Percentiles rank a stretch among this genome's conserved stretches.
These are phyloP conservation scores for Hyles lineata DNA, from an alignment of 2,888 invertebrate genomes.

Conservation along the genomic window DNA sequence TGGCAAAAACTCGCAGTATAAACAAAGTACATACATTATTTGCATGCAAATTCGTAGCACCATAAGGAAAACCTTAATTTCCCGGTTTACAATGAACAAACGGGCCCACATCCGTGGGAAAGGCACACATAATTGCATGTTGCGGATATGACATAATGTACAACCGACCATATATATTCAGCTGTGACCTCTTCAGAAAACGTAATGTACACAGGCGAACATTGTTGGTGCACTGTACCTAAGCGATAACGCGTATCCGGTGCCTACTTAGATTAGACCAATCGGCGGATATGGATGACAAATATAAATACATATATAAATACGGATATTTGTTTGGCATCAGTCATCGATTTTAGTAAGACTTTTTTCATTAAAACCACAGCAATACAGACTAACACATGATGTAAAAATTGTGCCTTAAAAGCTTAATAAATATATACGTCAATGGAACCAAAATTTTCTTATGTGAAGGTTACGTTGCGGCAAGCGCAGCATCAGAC, in stretches of 20 bases:
- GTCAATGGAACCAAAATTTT: too few relatives aligned
- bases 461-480: too few relatives aligned
- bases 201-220: slow-evolving; percentile 35
- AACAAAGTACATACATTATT: slow-evolving; percentile 20
- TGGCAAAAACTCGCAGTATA: background rate
- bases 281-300: slow-evolving; percentile 61
- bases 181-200: slow-evolving; percentile 31
- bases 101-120: slow-evolving; percentile 69
- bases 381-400: too few relatives aligned
- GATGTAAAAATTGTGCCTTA: too few relatives aligned
- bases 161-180: slow-evolving; percentile 30
- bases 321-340: background rate
- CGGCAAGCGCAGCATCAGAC: too few relatives aligned
- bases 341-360: background rate
- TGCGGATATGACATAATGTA: slow-evolving; percentile 74
- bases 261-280: slow-evolving; percentile 69
- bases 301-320: slow-evolving; percentile 34
- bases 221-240: slow-evolving; percentile 39
- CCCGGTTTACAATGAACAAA: slow-evolving; percentile 43
- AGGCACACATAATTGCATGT: slow-evolving; percentile 64
- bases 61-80: slow-evolving; percentile 31
- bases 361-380: too few relatives aligned
- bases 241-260: slow-evolving; percentile 65
- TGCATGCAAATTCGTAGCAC: slow-evolving; percentile 30
- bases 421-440: too few relatives aligned